Conservation (phyloP, 1,140 invertebrate genomes). For the Trypoxylus dichotomus region DNA sequence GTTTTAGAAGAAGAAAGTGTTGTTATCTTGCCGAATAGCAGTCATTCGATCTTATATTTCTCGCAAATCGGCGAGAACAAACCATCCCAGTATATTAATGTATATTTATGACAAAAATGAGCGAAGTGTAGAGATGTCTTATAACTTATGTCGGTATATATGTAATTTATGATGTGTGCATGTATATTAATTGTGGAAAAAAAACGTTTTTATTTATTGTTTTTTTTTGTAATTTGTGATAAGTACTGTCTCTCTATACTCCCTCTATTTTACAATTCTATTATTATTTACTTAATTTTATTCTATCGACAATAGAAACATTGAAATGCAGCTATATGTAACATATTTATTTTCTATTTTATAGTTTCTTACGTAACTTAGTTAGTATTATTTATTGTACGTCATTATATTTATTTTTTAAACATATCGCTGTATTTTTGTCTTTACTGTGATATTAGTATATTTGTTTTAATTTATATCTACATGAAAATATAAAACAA, state of each 20-base stretch:
- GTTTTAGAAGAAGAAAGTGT: neutral
- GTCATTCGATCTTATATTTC: neutral
- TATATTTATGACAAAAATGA: neutral
- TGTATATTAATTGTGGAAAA: neutral
- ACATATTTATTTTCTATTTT: constrained; percentile 8
- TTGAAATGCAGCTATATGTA: neutral
- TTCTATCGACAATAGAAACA: neutral
- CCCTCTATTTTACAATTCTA: neutral
- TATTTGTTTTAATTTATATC: constrained; percentile 7
- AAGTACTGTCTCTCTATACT: neutral
- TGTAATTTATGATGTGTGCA: neutral
- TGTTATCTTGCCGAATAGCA: neutral
- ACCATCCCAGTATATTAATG: neutral
- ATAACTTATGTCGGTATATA: neutral
- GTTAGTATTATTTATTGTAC: constrained; percentile 24
- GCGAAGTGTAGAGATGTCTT: constrained; percentile 5
- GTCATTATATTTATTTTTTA: constrained; percentile 21
- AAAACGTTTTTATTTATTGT: neutral
- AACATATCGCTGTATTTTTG: constrained; percentile 3
- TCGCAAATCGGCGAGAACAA: neutral
- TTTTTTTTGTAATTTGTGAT: neutral
- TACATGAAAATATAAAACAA: neutral
- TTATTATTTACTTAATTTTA: constrained; percentile 4
- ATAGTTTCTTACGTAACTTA: neutral
- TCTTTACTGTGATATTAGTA: constrained; percentile 24